These are phyloP conservation scores for Tyrannus savana DNA, from an alignment of 2,113 vertebrate genomes.

Conservation along the genomic window DNA sequence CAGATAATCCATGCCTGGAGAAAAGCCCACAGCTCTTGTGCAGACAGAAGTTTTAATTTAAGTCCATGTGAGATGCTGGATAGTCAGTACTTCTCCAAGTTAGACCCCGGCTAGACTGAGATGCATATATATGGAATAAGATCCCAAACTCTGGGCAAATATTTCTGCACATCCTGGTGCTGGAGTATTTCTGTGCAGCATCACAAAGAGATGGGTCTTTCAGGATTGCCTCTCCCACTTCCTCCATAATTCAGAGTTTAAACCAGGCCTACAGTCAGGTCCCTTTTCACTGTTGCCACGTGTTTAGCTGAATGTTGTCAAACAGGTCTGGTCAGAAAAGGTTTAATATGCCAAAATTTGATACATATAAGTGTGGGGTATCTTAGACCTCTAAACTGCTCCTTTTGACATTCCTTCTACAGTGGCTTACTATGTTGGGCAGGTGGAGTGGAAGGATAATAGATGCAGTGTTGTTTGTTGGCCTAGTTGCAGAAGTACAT, in stretches of 20 bases:
- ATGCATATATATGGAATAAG: background rate
- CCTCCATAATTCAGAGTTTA: background rate
- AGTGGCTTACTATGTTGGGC: background rate
- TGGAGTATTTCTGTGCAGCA: rapidly evolving
- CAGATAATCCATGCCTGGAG: background rate
- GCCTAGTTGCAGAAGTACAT: background rate
- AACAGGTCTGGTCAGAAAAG: background rate
- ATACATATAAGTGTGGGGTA: background rate
- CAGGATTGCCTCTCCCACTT: background rate
- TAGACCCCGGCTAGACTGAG: background rate
- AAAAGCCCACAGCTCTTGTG: background rate
- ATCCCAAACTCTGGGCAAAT: background rate
- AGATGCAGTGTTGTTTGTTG: background rate
- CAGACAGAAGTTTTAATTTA: background rate
- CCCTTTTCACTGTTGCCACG: background rate
- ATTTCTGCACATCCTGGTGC: background rate
- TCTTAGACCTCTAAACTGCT: background rate
- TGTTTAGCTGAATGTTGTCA: background rate
- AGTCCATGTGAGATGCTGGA: background rate
- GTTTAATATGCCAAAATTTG: background rate
- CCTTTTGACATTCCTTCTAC: background rate
- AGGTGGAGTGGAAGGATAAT: background rate
- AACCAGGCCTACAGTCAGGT: background rate
- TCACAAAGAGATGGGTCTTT: background rate
- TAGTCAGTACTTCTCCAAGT: background rate